phyloP scores from a whole-genome alignment of 2,888 invertebrate genomes.

The Apoderus coryli region DNA sequence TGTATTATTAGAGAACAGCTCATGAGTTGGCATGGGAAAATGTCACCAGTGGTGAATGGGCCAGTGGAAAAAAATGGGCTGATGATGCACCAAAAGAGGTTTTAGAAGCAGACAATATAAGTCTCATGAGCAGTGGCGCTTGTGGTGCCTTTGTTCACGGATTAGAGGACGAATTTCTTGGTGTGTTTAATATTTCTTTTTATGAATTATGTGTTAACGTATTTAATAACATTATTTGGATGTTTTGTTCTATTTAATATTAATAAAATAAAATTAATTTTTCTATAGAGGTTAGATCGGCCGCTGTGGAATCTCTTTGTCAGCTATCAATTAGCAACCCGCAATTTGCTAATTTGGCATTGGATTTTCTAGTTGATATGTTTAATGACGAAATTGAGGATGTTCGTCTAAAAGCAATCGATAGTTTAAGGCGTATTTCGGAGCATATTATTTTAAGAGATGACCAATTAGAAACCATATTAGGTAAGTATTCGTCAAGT shows the following conservation, averaged over 20 bases:
- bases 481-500: constrained; percentile 32
- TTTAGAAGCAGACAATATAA: constrained; percentile 58
- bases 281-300: constrained; percentile 73
- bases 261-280: too few species aligned
- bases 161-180: constrained; percentile 92
- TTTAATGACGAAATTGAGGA: constrained; percentile 99
- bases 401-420: constrained; percentile 87
- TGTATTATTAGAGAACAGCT: constrained; percentile 66
- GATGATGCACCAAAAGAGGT: constrained; percentile 69
- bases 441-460: constrained; percentile 79
- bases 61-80: constrained; percentile 78
- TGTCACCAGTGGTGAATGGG: constrained; percentile 79
- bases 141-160: constrained; percentile 98
- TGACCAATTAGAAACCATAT: constrained; percentile 91
- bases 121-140: constrained; percentile 80
- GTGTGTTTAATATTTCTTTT: too few species aligned
- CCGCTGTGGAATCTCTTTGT: constrained; percentile 88
- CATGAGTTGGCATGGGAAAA: constrained; percentile 76
- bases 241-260: too few species aligned
- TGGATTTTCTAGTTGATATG: constrained; percentile 98
- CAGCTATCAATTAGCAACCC: constrained; percentile 69
- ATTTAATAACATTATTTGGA: too few species aligned
- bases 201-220: too few species aligned
- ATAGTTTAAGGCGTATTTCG: constrained; percentile 80
- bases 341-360: constrained; percentile 72